Percentiles rank a stretch among this genome's conserved stretches.
phyloP scores from a whole-genome alignment of 2,888 invertebrate genomes.

The Caenorhabditis zanzibari region DNA sequence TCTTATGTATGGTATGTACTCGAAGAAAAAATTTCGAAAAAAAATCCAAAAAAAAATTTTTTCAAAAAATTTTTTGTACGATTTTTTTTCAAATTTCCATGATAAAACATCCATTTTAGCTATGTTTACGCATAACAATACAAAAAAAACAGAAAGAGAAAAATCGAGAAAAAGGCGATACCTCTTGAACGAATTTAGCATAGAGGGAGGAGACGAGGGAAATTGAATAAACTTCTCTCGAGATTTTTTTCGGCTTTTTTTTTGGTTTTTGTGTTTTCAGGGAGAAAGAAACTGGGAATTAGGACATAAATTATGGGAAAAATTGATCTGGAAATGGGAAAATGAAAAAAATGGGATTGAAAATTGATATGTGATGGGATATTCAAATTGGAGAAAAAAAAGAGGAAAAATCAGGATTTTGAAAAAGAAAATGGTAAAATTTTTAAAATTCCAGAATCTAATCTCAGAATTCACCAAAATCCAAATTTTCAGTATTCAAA shows the following conservation, averaged over 20 bases:
- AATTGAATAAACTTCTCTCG: slow-evolving; percentile 17
- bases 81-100: too few relatives aligned
- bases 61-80: too few relatives aligned
- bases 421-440: too few relatives aligned
- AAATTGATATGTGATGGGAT: too few relatives aligned
- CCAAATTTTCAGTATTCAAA: too few relatives aligned
- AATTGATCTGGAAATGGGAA: slow-evolving; percentile 1
- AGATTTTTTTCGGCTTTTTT: neutral
- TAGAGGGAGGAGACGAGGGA: neutral
- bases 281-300: neutral
- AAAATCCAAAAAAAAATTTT: too few relatives aligned
- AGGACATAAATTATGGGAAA: too few relatives aligned
- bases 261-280: neutral
- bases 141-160: neutral
- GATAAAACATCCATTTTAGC: slow-evolving; percentile 35
- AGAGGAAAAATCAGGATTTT: too few relatives aligned
- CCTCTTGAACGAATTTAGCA: slow-evolving; percentile 19
- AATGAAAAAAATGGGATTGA: neutral
- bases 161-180: slow-evolving; percentile 6
- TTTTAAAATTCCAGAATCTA: too few relatives aligned
- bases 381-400: too few relatives aligned
- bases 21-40: too few relatives aligned
- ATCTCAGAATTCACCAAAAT: too few relatives aligned
- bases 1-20: neutral
- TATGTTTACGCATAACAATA: neutral